Evolutionary conservation across 2,113 vertebrate species (phyloP).

Genomic region (Salminus brasiliensis): DNA sequence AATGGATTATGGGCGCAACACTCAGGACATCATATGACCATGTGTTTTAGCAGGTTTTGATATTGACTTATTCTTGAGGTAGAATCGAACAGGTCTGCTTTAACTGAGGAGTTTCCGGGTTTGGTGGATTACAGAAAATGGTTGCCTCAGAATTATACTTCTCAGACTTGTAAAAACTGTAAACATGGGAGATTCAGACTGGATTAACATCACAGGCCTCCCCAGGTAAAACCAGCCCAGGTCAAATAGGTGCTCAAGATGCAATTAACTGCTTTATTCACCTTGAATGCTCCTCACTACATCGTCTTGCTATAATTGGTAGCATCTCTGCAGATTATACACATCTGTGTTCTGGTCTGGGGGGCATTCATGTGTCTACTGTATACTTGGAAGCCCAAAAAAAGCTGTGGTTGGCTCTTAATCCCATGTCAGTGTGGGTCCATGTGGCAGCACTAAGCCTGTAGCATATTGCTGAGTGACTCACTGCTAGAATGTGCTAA

Average conservation of each 20-base stretch:
- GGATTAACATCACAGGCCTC: too few species aligned
- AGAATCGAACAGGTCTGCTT: too few species aligned
- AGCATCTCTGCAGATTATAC: background rate
- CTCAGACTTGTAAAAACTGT: too few species aligned
- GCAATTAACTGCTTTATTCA: background rate
- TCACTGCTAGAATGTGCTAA: conserved; percentile 62
- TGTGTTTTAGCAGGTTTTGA: too few species aligned
- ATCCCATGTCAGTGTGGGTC: conserved; percentile 8
- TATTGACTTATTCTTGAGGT: too few species aligned
- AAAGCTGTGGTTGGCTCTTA: conserved; percentile 20
- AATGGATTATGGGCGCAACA: too few species aligned
- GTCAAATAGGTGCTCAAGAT: background rate
- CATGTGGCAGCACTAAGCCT: conserved; percentile 42
- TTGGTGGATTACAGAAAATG: too few species aligned
- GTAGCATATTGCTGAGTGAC: conserved; percentile 66
- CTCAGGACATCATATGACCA: too few species aligned
- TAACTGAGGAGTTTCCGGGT: too few species aligned
- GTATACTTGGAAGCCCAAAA: background rate
- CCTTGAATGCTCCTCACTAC: background rate
- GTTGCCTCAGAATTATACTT: too few species aligned
- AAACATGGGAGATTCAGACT: too few species aligned
- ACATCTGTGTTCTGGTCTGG: background rate
- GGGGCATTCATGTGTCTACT: background rate
- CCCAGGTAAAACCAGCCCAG: background rate
- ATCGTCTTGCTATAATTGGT: background rate